Conservation (phyloP, 2,113 vertebrate species). For the Megaceryle maxima region DNA sequence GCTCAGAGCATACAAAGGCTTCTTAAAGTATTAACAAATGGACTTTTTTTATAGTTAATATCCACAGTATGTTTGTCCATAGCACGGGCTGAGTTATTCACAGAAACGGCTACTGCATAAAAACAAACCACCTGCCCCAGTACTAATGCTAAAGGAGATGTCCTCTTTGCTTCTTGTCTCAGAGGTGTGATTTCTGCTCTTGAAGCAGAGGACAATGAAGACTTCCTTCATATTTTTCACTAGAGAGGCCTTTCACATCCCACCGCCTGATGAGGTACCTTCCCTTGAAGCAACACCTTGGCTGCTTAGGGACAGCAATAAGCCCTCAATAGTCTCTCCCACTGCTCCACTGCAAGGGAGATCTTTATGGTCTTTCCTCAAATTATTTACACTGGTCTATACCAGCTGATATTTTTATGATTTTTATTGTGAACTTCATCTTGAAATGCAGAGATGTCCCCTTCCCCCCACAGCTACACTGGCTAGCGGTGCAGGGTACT, state of each 20-base stretch:
- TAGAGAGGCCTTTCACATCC: neutral
- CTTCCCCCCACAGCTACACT: neutral
- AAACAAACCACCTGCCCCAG: neutral
- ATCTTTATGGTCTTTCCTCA: neutral
- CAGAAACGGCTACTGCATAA: neutral
- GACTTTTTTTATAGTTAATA: neutral
- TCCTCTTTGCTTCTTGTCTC: neutral
- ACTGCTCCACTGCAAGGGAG: neutral
- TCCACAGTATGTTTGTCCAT: neutral
- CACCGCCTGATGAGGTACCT: neutral
- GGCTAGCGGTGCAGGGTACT: fast-evolving
- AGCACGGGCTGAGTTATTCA: neutral
- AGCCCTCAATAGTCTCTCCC: neutral
- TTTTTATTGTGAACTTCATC: neutral
- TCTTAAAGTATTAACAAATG: neutral
- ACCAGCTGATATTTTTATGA: neutral
- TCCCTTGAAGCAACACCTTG: neutral
- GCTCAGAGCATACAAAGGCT: neutral
- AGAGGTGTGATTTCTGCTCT: neutral
- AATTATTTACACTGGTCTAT: neutral
- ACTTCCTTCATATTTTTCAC: neutral
- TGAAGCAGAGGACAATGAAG: neutral
- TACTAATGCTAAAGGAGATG: neutral
- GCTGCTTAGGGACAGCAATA: neutral
- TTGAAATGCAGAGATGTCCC: neutral